Percentiles rank a stretch among this genome's conserved stretches.
These are phyloP conservation scores for Pseudopipra pipra DNA, from an alignment of 2,113 vertebrate genomes.

Conservation along the genomic window DNA sequence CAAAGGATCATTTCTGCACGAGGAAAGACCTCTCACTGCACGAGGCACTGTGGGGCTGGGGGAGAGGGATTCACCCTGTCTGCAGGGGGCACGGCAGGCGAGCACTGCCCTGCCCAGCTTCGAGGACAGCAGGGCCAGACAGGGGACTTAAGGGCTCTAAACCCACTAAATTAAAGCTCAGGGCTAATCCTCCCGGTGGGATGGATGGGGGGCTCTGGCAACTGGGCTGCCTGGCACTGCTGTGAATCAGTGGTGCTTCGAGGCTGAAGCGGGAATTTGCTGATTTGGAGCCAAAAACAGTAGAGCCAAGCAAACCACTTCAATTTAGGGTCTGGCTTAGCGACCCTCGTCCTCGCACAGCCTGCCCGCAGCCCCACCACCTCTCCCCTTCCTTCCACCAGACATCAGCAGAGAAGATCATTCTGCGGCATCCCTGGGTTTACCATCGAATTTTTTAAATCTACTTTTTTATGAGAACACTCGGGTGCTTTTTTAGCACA, in stretches of 20 bases:
- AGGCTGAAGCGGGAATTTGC: background rate
- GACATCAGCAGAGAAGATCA: background rate
- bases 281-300: background rate
- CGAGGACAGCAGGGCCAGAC: background rate
- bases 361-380: background rate
- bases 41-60: fast-evolving
- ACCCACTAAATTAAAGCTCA: background rate
- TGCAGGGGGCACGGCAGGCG: fast-evolving
- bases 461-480: background rate
- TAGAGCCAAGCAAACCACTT: fast-evolving
- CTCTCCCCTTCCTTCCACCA: background rate
- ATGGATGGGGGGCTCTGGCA: background rate
- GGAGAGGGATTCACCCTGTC: background rate
- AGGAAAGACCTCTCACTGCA: background rate
- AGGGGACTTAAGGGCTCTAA: background rate
- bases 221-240: background rate
- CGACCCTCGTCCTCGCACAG: background rate
- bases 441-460: background rate
- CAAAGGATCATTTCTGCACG: background rate
- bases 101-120: background rate
- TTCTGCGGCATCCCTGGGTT: background rate
- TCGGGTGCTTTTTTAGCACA: background rate
- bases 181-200: background rate
- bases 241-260: fast-evolving
- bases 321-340: fast-evolving